phyloP scores from a whole-genome alignment of 2,113 vertebrate species.

The Thomomys bottae region DNA sequence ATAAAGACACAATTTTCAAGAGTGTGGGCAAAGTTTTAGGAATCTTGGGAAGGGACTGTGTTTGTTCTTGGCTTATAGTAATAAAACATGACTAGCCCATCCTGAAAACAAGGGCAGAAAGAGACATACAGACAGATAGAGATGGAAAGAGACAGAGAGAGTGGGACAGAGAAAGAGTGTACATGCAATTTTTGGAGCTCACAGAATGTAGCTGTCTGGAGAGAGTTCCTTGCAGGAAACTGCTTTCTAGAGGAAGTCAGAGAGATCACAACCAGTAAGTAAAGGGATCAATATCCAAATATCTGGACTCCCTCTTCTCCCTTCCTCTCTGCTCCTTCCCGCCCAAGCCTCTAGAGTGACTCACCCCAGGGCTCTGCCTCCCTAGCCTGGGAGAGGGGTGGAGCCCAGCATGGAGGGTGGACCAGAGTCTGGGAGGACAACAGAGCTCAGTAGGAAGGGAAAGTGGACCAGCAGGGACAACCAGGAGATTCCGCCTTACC shows the following conservation, averaged over 20 bases:
- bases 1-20: neutral
- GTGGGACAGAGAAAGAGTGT: neutral
- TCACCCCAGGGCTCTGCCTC: neutral
- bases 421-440: no score
- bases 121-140: neutral
- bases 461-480: no score
- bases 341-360: no score
- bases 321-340: neutral
- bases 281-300: fast-evolving
- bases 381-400: neutral
- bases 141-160: no score
- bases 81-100: neutral
- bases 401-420: no score
- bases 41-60: neutral
- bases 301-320: fast-evolving
- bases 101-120: neutral
- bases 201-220: no score
- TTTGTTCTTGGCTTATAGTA: neutral
- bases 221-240: neutral
- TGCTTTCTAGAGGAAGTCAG: neutral
- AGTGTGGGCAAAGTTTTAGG: neutral
- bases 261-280: neutral
- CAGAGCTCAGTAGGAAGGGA: no score
- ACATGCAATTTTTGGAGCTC: no score
- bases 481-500: neutral